Evolutionary conservation across 2,888 invertebrate species (phyloP), one percentile per base, ranked within the genome.

Genomic region (Microctonus hyperodae): DNA sequence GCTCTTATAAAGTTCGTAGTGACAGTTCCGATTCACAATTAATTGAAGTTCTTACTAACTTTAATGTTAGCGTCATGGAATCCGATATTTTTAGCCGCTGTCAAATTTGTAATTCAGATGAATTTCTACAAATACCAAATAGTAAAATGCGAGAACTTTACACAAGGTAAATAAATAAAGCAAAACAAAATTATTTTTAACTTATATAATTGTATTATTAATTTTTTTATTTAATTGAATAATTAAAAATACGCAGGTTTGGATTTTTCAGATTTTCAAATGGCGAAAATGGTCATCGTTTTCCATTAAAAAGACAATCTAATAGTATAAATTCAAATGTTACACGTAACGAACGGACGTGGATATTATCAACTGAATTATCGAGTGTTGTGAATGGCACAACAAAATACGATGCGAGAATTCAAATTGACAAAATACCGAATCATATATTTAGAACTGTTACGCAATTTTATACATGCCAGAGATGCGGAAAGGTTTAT

Each of bases 21-120:
- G 86, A 87, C 35, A 83, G 85, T 66, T 76, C 87, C 10, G 86
- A 88, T 64, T 88, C 90, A 58, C 93, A 94, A 79, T 81, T 92
- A 33, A 83, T 86, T 66, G 89, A 90, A 81, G 88, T 93, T 59
- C 81, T 94, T 37, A 84, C 84, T 59, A 86, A 88, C 79, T 93
- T 90, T 79, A 89, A 90, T 78, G 86, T 94, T 65, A 79, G 81
- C 51, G 86, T 93, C 57, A 87, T 86, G 33, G 86, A 88, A 78
- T 86, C 86, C 69, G 88, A 93, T 82, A 87, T 93, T 69, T 90
- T 92, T 76, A 90, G 88, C 75, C 86, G 92, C 74, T 95, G 95
- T 83, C 88, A 86, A 84, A 74, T 78, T n/a, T 88, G 88, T 74
- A 88, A 88, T 74, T 77, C 81, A 23, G 83, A 84, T 59, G 84